Evolutionary conservation across 2,113 vertebrate genomes (phyloP), one percentile per base, ranked within the genome.

Genomic region (Aspiorhynchus laticeps): DNA sequence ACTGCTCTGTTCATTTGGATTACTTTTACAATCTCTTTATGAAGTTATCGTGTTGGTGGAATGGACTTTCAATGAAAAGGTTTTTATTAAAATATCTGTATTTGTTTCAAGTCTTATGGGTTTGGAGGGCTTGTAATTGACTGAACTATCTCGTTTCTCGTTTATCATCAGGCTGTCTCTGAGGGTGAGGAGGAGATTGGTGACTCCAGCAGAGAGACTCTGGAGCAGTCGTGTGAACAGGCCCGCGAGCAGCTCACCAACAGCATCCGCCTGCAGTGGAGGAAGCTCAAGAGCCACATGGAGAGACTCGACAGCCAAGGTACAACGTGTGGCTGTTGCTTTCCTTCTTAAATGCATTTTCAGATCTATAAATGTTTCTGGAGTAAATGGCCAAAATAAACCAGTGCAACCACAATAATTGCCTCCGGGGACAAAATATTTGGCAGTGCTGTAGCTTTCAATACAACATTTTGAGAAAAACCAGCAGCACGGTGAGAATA

Each of bases 181-280:
- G 97, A 98, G 80, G 85, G 90, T 2, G 97, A 98, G 41, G 98
- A 98, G 43, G 97, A 97, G 77, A 53, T 69, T 0, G 95, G 91
- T 4, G 96, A 98, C 69, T 88, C 92, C 21, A 97, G 95, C 90
- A 96, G 96, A 87, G 98, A 98, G 86, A 93, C 92, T 43, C 95
- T 97, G 92, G 98, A 98, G 91, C 95, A 97, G 43, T 97, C 97
- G 1, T 99, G 97, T 93, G 97, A 97, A 83, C 96, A 96, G 2
- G 98, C 96, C 4, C 93, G 97, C 59, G 97, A 99, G 59, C 97
- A 98, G 89, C 97, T 99, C 73, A 97, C 97, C 74, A 98, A 98
- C 92, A 99, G 98, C 94, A 99, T 99, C 91, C 96, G 98, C 3
- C 97, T 96, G 84, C 97, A 99, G 87, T 99, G 98, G 98, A 96